Percentiles rank a stretch among this genome's conserved stretches.
Conservation (phyloP, 2,113 vertebrate genomes). For the Peromyscus californicus region DNA sequence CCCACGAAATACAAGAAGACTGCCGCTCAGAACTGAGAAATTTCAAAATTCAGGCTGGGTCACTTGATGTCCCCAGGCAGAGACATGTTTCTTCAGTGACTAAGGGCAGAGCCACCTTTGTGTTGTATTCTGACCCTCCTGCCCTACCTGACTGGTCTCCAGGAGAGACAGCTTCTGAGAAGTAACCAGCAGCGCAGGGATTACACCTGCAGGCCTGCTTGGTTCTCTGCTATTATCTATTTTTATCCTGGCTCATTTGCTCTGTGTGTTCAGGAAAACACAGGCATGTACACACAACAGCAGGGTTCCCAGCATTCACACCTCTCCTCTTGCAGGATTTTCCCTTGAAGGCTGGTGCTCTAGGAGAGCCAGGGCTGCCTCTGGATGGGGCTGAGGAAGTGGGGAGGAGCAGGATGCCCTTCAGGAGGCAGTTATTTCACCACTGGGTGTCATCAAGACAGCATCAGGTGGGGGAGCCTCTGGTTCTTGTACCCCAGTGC, state of each 20-base stretch:
- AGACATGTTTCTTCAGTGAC: neutral
- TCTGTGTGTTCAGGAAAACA: constrained; percentile 60
- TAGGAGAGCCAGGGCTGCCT: neutral
- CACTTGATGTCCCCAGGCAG: neutral
- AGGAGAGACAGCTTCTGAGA: constrained; percentile 84
- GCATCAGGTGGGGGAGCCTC: accelerated
- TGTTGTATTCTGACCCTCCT: neutral
- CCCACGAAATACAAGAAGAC: neutral
- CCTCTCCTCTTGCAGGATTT: neutral
- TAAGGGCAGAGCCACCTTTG: neutral
- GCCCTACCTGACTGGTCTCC: constrained; percentile 81
- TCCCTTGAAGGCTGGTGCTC: constrained; percentile 14
- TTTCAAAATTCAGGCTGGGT: neutral
- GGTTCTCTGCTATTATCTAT: constrained; percentile 83
- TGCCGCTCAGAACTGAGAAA: neutral
- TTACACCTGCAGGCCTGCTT: constrained; percentile 82
- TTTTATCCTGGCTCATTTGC: constrained; percentile 84
- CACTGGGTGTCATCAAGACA: neutral
- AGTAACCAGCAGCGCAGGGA: constrained; percentile 79
- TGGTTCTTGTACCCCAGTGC: neutral
- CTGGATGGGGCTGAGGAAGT: neutral
- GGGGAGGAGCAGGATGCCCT: neutral
- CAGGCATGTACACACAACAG: neutral
- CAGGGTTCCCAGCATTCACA: neutral
- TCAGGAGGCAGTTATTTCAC: neutral